Evolutionary conservation across 2,888 invertebrate genomes (phyloP).

Genomic region (Sisyra terminalis): DNA sequence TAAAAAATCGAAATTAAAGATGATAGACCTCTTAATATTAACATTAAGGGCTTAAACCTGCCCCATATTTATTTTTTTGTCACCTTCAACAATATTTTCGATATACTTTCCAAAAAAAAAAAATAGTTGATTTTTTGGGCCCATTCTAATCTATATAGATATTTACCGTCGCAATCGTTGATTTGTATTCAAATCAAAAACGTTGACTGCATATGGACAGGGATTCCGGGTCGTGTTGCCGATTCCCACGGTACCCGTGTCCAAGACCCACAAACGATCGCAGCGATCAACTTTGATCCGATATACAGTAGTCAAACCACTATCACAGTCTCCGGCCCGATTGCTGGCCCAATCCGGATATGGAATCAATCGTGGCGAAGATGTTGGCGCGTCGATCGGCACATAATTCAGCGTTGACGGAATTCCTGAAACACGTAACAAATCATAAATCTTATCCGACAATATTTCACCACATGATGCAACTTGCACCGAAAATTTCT

Average conservation of each 20-base stretch:
- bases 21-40: no score
- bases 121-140: no score
- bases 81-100: no score
- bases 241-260: slow-evolving; percentile 69
- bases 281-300: slow-evolving; percentile 64
- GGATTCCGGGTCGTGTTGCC: slow-evolving; percentile 57
- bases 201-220: slow-evolving; percentile 63
- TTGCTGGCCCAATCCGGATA: slow-evolving; percentile 65
- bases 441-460: slow-evolving; percentile 8
- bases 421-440: slow-evolving; percentile 42
- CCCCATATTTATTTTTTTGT: no score
- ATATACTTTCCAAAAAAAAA: no score
- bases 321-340: slow-evolving; percentile 56
- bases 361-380: slow-evolving; percentile 55
- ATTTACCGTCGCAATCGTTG: slow-evolving; percentile 35
- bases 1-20: no score
- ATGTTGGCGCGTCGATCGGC: slow-evolving; percentile 42
- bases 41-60: no score
- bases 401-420: slow-evolving; percentile 71
- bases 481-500: no score
- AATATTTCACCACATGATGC: no score
- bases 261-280: slow-evolving; percentile 67
- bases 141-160: no score
- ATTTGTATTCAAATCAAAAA: slow-evolving; percentile 61
- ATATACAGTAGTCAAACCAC: slow-evolving; percentile 60